Evolutionary conservation across 1,140 invertebrate species (phyloP).

Genomic region (Meteorus sp.): DNA sequence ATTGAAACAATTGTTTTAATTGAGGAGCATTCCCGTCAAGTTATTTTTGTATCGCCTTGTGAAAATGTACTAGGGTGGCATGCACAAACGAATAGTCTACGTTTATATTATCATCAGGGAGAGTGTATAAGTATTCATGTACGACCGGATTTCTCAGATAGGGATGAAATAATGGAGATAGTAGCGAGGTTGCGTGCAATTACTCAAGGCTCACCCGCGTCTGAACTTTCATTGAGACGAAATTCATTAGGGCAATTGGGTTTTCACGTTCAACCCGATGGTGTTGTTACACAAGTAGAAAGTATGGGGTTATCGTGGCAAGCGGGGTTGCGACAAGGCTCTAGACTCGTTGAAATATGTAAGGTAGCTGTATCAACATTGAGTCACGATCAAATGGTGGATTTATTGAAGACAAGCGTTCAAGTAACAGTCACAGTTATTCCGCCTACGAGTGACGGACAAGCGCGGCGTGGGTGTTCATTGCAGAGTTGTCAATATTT

Average conservation of each 20-base stretch:
- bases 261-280: conserved; percentile 95
- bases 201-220: conserved; percentile 72
- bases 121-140: conserved; percentile 81
- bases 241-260: conserved; percentile 87
- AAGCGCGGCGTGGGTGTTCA: conserved; percentile 70
- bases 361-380: conserved; percentile 87
- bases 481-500: conserved; percentile 71
- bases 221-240: conserved; percentile 74
- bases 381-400: conserved; percentile 92
- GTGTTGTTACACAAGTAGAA: conserved; percentile 93
- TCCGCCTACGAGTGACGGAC: conserved; percentile 71
- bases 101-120: conserved; percentile 79
- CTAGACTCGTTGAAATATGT: conserved; percentile 90
- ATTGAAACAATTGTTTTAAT: conserved; percentile 85
- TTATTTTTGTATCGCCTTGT: conserved; percentile 85
- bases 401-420: conserved; percentile 86
- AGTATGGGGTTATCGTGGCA: conserved; percentile 83
- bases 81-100: conserved; percentile 66
- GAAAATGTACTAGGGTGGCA: conserved; percentile 84
- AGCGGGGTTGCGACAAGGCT: conserved; percentile 86
- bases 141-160: conserved; percentile 65
- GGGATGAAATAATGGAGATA: conserved; percentile 80
- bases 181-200: conserved; percentile 72
- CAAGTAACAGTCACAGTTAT: conserved; percentile 85
- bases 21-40: conserved; percentile 80